Base-by-base conservation (phyloP, 2,113 vertebrate genomes). In the Donacobius atricapilla region DNA sequence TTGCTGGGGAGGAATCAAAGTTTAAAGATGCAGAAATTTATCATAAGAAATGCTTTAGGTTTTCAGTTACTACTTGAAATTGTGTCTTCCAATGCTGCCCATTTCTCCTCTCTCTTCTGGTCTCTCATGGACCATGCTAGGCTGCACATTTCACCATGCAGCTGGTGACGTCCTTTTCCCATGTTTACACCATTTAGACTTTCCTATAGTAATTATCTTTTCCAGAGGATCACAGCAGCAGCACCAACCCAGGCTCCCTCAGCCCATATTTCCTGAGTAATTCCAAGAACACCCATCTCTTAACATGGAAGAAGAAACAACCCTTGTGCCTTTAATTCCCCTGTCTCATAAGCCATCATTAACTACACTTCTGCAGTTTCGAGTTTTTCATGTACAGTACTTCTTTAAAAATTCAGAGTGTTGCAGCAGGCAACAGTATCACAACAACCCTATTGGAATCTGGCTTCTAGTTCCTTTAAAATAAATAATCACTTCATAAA, bases 391-490 rank as follows among this genome's bases (percentile, higher is more conserved):
- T 47, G 66, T 12, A 24, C 47, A 53, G 53, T 27, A 51, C 16
- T 65, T 12, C 31, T 68, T 87, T 57, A 95, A 95, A 95, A 87
- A 93, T 92, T 92, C 77, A 86, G 31, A 72, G 31, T 63, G 56
- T 42, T 81, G 53, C 83, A 75, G 48, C 28, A 81, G 37, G 25
- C 27, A 51, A n/a, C 45, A 58, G 56, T 65, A 79, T 9, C 7
- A 12, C 27, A 82, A 68, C 64, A 85, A 6, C 28, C 77, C 73
- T 77, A 70, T 13, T 37, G 28, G 51, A 89, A 89, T 69, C 37
- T 48, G 9, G 10, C 57, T 89, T 75, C 70, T 42, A 66, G 37
- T 68, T 89, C n/a, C 64, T 93, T 90, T 58, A 80, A 91, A 96
- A 76, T 20, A 82, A 89, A 82, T 51, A 58, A 84, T 28, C 31